Percentiles rank a stretch among this genome's conserved stretches.
These are phyloP conservation scores for Ruditapes philippinarum DNA, from an alignment of 1,140 invertebrate genomes.

Conservation along the genomic window DNA sequence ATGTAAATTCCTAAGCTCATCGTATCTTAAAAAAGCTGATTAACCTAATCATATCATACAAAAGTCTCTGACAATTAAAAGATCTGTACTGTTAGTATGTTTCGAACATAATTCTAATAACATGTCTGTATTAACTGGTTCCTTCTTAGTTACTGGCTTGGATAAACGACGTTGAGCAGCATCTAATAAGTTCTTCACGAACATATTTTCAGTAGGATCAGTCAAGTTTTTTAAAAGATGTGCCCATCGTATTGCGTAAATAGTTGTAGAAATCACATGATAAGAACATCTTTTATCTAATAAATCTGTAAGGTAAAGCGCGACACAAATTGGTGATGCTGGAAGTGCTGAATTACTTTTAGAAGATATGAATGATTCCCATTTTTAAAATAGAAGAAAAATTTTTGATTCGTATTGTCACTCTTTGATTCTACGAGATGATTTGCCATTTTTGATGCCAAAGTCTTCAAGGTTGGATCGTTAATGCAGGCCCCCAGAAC, in stretches of 20 bases:
- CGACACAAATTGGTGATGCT: slow-evolving; percentile 23
- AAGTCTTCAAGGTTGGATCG: too few species aligned
- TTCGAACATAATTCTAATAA: too few species aligned
- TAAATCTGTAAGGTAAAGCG: slow-evolving; percentile 18
- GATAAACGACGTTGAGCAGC: neutral
- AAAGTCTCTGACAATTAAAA: too few species aligned
- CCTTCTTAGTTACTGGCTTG: neutral
- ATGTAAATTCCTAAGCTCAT: too few species aligned
- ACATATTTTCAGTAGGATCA: slow-evolving; percentile 22
- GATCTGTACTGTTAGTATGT: too few species aligned
- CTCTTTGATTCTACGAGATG: too few species aligned
- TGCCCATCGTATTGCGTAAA: neutral
- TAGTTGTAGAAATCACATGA: neutral
- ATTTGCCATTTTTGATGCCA: too few species aligned
- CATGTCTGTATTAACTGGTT: neutral
- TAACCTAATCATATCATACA: too few species aligned
- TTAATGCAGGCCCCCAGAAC: neutral
- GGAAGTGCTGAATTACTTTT: neutral
- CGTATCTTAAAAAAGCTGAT: too few species aligned
- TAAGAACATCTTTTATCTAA: neutral
- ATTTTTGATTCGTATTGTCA: too few species aligned
- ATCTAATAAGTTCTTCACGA: neutral
- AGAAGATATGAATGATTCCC: neutral
- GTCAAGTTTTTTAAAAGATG: neutral
- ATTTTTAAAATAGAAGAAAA: neutral